Evolutionary conservation across 1,140 invertebrate species (phyloP).

Genomic region (Asbolus verrucosus): DNA sequence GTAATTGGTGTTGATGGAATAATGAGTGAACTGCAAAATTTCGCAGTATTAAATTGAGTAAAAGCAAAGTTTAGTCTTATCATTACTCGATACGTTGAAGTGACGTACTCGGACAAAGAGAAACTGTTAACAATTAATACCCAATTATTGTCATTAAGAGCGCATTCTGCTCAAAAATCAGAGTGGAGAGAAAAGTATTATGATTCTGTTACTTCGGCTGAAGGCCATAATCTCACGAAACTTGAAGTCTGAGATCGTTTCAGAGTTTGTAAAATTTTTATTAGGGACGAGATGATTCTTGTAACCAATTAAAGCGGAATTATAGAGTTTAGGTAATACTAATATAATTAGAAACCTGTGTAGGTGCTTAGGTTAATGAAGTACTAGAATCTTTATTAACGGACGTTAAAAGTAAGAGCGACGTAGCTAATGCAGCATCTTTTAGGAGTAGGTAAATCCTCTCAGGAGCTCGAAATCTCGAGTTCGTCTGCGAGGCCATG

Average conservation of each 20-base stretch:
- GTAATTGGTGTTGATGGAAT: too few relatives aligned
- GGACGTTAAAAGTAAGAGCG: slow-evolving; percentile 7
- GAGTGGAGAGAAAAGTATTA: too few relatives aligned
- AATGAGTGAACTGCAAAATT: too few relatives aligned
- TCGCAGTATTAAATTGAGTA: too few relatives aligned
- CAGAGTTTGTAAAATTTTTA: slow-evolving; percentile 5
- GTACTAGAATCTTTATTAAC: slow-evolving; percentile 19
- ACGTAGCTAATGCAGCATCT: slow-evolving; percentile 5
- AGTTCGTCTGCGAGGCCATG: neutral
- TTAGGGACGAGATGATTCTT: neutral
- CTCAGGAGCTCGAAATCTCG: neutral
- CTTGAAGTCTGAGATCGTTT: neutral
- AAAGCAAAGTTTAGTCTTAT: too few relatives aligned
- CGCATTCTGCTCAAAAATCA: too few relatives aligned
- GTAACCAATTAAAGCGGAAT: slow-evolving; percentile 1
- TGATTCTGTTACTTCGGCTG: too few relatives aligned
- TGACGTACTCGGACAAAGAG: too few relatives aligned
- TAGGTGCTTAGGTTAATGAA: slow-evolving; percentile 21
- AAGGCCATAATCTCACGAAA: too few relatives aligned
- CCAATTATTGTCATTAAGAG: too few relatives aligned
- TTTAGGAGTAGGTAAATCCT: neutral
- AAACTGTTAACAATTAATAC: too few relatives aligned
- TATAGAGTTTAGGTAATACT: slow-evolving; percentile 1
- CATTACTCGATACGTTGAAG: too few relatives aligned
- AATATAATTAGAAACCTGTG: slow-evolving; percentile 12